A percentile compares a stretch with the other conserved stretches of the same genome.
These are phyloP conservation scores for Lampropteryx suffumata DNA, from an alignment of 2,888 invertebrate species.

Conservation along the genomic window DNA sequence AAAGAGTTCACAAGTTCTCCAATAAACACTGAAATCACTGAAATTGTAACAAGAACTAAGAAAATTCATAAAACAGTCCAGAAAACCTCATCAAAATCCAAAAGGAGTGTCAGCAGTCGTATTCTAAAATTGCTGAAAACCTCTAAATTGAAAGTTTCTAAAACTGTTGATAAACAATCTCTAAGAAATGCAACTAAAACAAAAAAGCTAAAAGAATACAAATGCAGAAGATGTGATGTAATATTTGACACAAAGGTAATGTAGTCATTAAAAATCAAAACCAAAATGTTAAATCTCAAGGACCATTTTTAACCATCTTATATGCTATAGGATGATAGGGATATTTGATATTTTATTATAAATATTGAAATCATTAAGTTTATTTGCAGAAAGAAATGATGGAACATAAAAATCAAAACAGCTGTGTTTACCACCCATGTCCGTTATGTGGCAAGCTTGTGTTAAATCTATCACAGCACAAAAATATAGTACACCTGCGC, in stretches of 20 bases:
- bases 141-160: slow-evolving; percentile 1
- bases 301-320: no score
- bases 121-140: slow-evolving; percentile 13
- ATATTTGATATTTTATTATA: no score
- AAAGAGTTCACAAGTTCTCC: slow-evolving; percentile 1
- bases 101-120: slow-evolving; percentile 6
- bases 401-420: slow-evolving; percentile 31
- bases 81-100: slow-evolving; percentile 3
- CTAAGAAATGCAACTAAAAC: slow-evolving; percentile 5
- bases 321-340: no score
- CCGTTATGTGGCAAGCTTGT: slow-evolving; percentile 39
- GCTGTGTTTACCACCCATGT: slow-evolving; percentile 33
- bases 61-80: slow-evolving; percentile 3
- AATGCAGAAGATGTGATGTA: slow-evolving; percentile 36
- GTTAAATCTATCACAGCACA: slow-evolving; percentile 31
- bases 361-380: background rate
- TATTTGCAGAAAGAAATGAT: slow-evolving; percentile 28
- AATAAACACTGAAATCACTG: background rate
- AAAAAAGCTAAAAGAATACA: slow-evolving; percentile 17
- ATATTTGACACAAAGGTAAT: slow-evolving; percentile 37
- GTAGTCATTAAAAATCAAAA: background rate
- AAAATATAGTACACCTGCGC: slow-evolving; percentile 33
- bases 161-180: slow-evolving; percentile 13
- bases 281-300: no score
- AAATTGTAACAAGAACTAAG: slow-evolving; percentile 4